phyloP scores from a whole-genome alignment of 2,113 vertebrate genomes.

The Centrocercus urophasianus region DNA sequence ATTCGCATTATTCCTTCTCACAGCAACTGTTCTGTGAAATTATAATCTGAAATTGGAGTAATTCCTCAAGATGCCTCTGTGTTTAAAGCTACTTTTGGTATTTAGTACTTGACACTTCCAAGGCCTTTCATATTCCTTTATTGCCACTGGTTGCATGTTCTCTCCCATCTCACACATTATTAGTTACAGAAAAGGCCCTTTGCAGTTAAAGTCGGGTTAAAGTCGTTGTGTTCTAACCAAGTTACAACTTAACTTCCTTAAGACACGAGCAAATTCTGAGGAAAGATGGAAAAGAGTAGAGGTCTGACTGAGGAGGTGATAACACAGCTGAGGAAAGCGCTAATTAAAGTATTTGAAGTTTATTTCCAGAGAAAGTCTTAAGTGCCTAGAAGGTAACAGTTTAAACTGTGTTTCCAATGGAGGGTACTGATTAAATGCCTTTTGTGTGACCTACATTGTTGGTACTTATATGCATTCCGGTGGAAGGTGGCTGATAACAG shows the following conservation, averaged over 20 bases:
- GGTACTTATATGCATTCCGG: rapidly evolving
- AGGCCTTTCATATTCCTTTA: neutral
- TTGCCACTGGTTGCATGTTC: neutral
- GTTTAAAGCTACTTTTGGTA: neutral
- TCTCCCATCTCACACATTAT: neutral
- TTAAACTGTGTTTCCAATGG: neutral
- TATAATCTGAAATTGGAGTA: neutral
- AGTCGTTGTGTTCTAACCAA: rapidly evolving
- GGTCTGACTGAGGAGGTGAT: neutral
- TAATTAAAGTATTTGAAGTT: neutral
- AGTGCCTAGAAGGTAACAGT: neutral
- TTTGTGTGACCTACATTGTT: neutral
- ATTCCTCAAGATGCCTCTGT: neutral
- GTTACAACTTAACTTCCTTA: neutral
- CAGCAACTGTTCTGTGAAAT: neutral
- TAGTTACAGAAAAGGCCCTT: neutral
- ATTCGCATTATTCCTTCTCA: neutral
- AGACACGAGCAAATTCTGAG: neutral
- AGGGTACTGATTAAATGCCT: neutral
- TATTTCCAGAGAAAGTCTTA: neutral
- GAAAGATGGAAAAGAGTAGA: neutral
- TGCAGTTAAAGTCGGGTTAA: neutral
- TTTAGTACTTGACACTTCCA: neutral
- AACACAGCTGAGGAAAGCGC: neutral
- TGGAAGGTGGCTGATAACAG: neutral